Percentiles rank a stretch among this genome's conserved stretches.
These are phyloP conservation scores for Gallinago solitaria DNA, from an alignment of 2,797 vertebrate species.

Conservation along the genomic window DNA sequence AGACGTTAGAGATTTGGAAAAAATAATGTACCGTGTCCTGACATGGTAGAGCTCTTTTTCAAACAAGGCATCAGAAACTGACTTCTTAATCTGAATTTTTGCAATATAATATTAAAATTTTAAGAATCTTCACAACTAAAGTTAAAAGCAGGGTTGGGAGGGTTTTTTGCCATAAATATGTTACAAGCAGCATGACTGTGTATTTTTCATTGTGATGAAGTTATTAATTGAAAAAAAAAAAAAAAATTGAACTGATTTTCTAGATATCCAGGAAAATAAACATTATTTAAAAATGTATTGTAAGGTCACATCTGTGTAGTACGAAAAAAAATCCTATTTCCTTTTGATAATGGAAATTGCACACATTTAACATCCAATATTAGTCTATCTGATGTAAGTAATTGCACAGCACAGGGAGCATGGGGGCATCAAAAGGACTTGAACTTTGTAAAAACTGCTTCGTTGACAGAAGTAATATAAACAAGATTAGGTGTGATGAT, in stretches of 20 bases:
- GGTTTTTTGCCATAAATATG: neutral
- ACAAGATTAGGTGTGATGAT: slow-evolving; percentile 24
- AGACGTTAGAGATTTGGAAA: neutral
- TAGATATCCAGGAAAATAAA: neutral
- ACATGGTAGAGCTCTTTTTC: neutral
- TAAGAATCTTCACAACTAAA: neutral
- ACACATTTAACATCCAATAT: neutral
- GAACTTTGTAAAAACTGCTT: neutral
- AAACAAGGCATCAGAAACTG: neutral
- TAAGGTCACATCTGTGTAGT: neutral
- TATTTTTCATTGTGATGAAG: neutral
- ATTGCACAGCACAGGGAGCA: neutral
- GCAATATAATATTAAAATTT: neutral
- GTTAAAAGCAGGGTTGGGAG: neutral
- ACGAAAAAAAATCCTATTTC: neutral
- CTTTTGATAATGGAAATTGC: neutral
- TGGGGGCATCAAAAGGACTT: neutral
- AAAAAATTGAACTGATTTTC: neutral
- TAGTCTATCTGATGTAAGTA: neutral
- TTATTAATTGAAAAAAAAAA: neutral
- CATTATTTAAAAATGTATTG: neutral
- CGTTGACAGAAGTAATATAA: slow-evolving; percentile 35
- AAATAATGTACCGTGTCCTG: neutral
- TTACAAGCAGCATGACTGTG: neutral
- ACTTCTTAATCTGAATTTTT: neutral